Evolutionary conservation across 1,140 invertebrate species (phyloP).

Genomic region (Drosophila melanogaster): DNA sequence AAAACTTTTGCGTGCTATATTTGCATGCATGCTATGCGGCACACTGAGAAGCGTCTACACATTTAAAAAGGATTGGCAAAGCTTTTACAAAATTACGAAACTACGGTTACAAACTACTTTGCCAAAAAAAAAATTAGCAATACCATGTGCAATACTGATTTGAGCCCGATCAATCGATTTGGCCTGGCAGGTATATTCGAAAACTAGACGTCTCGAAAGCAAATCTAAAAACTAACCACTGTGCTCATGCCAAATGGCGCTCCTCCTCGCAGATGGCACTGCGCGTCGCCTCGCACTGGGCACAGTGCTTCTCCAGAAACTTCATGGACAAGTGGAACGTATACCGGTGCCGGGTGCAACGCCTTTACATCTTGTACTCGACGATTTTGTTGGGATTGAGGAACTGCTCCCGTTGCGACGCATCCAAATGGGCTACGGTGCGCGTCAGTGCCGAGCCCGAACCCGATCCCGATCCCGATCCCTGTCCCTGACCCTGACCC

Average conservation of each 20-base stretch:
- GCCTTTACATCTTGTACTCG: constrained; percentile 85
- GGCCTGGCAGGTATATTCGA: constrained; percentile 48
- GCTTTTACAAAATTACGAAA: constrained; percentile 81
- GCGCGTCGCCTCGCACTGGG: constrained; percentile 75
- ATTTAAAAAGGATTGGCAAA: constrained; percentile 66
- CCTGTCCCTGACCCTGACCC: constrained; percentile 8
- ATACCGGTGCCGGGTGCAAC: constrained; percentile 84
- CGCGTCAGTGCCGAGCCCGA: constrained; percentile 69
- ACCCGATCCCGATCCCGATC: constrained; percentile 34
- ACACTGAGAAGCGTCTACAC: constrained; percentile 60
- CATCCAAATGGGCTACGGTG: constrained; percentile 80
- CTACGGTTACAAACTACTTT: constrained; percentile 74
- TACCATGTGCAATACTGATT: constrained; percentile 53
- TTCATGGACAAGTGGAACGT: constrained; percentile 84
- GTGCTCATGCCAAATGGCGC: constrained; percentile 64
- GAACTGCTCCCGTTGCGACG: constrained; percentile 82
- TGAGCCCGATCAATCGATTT: constrained; percentile 30
- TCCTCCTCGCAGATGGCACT: constrained; percentile 60
- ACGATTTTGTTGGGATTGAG: constrained; percentile 84
- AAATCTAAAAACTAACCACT: constrained; percentile 74
- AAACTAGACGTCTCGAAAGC: constrained; percentile 39
- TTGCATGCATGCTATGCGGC: constrained; percentile 19
- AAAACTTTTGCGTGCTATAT: constrained; percentile 31
- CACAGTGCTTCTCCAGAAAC: constrained; percentile 84
- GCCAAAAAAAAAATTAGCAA: constrained; percentile 35